phyloP scores from a whole-genome alignment of 1,140 invertebrate genomes.

The Drosophila guanche region DNA sequence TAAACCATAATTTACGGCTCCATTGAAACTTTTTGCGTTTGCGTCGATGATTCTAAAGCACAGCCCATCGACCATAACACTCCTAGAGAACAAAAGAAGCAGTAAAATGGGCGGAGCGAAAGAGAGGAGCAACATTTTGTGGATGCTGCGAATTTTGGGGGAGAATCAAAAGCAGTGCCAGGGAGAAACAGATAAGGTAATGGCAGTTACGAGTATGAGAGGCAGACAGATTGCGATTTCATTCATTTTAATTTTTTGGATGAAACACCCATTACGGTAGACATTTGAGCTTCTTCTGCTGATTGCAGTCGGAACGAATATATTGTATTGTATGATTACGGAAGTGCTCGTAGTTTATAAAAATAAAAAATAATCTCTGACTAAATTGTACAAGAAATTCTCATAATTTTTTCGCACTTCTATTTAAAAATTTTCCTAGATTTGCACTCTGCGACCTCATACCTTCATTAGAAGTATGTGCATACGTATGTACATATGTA shows the following conservation, averaged over 20 bases:
- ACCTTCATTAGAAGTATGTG: no score
- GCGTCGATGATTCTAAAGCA: slow-evolving; percentile 79
- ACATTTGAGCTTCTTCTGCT: slow-evolving; percentile 23
- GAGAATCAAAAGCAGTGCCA: slow-evolving; percentile 26
- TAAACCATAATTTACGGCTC: slow-evolving; percentile 84
- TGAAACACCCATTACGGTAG: slow-evolving; percentile 6
- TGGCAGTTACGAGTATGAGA: not conserved
- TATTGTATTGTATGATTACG: no score
- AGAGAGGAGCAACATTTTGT: slow-evolving; percentile 21
- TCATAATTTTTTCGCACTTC: no score
- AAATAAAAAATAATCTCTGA: no score
- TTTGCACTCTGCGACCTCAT: no score
- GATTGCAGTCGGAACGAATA: slow-evolving; percentile 34
- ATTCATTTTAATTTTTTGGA: slow-evolving; percentile 1
- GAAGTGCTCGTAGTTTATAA: no score
- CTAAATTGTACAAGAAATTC: no score
- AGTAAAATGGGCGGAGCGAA: slow-evolving; percentile 4
- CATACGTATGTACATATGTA: no score
- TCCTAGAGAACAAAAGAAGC: slow-evolving; percentile 12
- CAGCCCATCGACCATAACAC: slow-evolving; percentile 58
- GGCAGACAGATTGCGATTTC: slow-evolving; percentile 33
- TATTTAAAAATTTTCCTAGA: no score
- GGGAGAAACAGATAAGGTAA: slow-evolving; percentile 2
- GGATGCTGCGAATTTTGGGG: slow-evolving; percentile 33
- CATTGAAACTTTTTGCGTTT: slow-evolving; percentile 83